Evolutionary conservation across 2,888 invertebrate species (phyloP), one percentile per base, ranked within the genome.

Genomic region (Epinotia bilunana): DNA sequence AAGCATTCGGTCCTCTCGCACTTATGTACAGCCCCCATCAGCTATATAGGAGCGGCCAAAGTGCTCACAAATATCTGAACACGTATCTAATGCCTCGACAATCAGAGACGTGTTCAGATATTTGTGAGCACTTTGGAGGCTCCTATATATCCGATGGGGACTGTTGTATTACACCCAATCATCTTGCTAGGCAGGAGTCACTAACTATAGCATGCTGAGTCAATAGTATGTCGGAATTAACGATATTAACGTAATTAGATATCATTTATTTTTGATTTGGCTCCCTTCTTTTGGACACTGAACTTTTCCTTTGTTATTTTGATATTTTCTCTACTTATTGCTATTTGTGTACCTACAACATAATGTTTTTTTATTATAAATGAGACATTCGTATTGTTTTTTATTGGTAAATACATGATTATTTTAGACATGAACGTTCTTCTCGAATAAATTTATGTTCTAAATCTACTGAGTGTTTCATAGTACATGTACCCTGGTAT

Each of bases 401-500:
- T 90, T 91, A 91, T 92, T 92, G 91, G 88, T 92, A 91, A 88
- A 88, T 90, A 89, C 67, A 61, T 72, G 33, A 87, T 90, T 90
- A 87, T 86, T 88, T 88, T 89, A 88, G 87, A 85, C 88, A 83
- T 88, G 86, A 86, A 87, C 84, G 86, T 86, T 88, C 87, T 90
- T 90, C 90, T 89, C 84, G 86, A 91, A 90, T 91, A 91, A 92
- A 92, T 89, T 87, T 89, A 91, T 91, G 92, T 92, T 91, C 90
- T 90, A 84, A 81, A 81, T 80, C 74, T 78, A 67, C 58, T 77
- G 61, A 69, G 73, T 78, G 76, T 79, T 65, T 73, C 73, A 20
- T 60, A 13, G 2, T 53, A 53, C 16, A 16, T 12, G 16, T 33
- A 49, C 13, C 18, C 9, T 57, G 46, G 49, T 49, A 49, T 33